Evolutionary conservation across 1,140 invertebrate genomes (phyloP).

Genomic region (Megathymus violae): DNA sequence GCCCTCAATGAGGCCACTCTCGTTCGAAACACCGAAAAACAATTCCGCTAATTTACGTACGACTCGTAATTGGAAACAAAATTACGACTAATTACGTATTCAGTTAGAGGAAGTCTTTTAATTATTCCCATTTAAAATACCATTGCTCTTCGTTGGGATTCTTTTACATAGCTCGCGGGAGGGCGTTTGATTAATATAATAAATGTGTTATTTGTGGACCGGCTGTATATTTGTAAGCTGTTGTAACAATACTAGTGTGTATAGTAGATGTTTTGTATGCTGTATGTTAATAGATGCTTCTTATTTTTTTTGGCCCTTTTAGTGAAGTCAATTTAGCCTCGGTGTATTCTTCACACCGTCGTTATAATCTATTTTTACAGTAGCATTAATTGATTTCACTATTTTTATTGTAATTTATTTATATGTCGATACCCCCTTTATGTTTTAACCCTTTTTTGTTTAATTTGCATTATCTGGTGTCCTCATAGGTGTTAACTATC

Average conservation of each 20-base stretch:
- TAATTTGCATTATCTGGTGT: slow-evolving; percentile 38
- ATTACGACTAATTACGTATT: slow-evolving; percentile 48
- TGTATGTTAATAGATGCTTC: slow-evolving; percentile 22
- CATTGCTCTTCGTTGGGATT: slow-evolving; percentile 25
- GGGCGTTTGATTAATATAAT: not conserved
- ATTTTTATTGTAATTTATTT: slow-evolving; percentile 22
- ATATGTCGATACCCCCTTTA: slow-evolving; percentile 37
- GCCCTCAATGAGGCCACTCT: slow-evolving; percentile 9
- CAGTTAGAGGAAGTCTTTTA: slow-evolving; percentile 42
- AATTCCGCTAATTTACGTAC: slow-evolving; percentile 51
- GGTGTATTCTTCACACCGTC: too few relatives aligned
- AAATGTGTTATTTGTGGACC: not conserved
- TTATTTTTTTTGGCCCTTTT: slow-evolving; percentile 19
- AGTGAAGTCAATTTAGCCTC: slow-evolving; percentile 4
- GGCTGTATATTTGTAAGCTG: not conserved
- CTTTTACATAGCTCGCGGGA: slow-evolving; percentile 1
- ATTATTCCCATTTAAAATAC: slow-evolving; percentile 44
- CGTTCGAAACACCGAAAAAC: slow-evolving; percentile 39
- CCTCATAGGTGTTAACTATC: slow-evolving; percentile 77
- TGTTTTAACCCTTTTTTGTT: slow-evolving; percentile 43
- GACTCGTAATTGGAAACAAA: slow-evolving; percentile 47
- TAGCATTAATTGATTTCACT: slow-evolving; percentile 3
- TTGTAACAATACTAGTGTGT: not conserved
- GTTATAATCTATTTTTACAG: too few relatives aligned
- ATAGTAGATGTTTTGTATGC: slow-evolving; percentile 5